phyloP scores from a whole-genome alignment of 37 sponge, comb jelly and placozoan species.

The Chondrosia reniformis region DNA sequence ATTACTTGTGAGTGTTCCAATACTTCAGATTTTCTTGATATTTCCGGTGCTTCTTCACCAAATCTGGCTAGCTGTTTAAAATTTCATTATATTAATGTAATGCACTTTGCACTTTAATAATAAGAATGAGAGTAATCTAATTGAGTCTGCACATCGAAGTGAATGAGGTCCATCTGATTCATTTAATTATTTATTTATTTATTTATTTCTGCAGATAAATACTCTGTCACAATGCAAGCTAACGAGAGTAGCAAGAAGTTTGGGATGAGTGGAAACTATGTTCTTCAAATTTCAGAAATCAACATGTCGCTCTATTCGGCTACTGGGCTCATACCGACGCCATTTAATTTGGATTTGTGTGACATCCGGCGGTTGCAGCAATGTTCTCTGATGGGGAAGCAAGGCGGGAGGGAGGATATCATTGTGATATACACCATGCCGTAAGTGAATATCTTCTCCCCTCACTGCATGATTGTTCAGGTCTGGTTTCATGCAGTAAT shows the following conservation, averaged over 20 bases:
- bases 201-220: neutral
- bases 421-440: constrained; percentile 21
- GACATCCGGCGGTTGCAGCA: constrained; percentile 9
- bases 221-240: neutral
- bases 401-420: constrained; percentile 1
- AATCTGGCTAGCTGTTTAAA: no score
- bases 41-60: no score
- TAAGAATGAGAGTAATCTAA: no score
- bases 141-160: no score
- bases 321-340: constrained; percentile 1
- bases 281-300: neutral
- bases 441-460: neutral
- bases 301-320: constrained; percentile 7
- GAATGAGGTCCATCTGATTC: no score
- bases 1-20: neutral
- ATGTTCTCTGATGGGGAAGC: constrained; percentile 8
- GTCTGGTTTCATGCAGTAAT: no score
- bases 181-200: no score
- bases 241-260: constrained; percentile 22
- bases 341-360: neutral
- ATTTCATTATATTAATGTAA: no score
- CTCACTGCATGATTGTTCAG: no score
- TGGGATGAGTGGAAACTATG: constrained; percentile 7
- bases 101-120: no score
- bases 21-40: neutral